Base-by-base conservation (phyloP, 2,888 invertebrate genomes). In the Pollenia angustigena region DNA sequence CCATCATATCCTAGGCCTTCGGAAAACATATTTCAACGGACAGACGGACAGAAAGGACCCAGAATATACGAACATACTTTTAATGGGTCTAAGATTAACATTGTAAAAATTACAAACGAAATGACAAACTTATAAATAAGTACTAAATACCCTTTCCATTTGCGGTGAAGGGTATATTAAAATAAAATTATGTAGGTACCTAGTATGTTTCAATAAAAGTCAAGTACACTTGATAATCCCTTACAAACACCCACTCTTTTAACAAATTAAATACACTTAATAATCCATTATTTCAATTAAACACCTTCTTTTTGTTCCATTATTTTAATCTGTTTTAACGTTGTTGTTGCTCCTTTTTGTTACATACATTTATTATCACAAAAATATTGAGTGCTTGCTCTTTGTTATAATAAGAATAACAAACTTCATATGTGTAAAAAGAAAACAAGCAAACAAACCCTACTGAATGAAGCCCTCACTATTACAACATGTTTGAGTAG, bases 261-360 rank as follows among this genome's bases (percentile, higher is more conserved):
- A 6, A 32, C 8, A 56, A 66, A 54, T 23, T 46, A 8, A 46
- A 46, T 32, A n/a, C 23, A 64, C 40, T 16, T 11, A 46, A 12
- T 40, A 60, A 60, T 74, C 40, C 16, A 74, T 62, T 78, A 18
- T 68, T 68, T 46, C 46, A 68, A 56, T 48, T 16, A 14, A 46
- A 72, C 62, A 75, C 62, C 42, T 75, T 74, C 23, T 4, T 56
- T 32, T 32, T n/a, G 12, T 12, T 46, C 1, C 14, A 8, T 64
- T 11, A 3, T 18, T 12, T 6, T 11, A 64, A 44, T 18, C 44
- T 16, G 4, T n/a, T 3, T 46, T 40, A 52, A 10, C 1, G 16
- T 14, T 32, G 16, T 32, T 48, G 46, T 48, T 56, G 46, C 44
- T 60, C 0, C n/a, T 62, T 64, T 52, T 64, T 11, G 11, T 14